phyloP scores from a whole-genome alignment of 2,797 vertebrate genomes.

The Selene dorsalis region DNA sequence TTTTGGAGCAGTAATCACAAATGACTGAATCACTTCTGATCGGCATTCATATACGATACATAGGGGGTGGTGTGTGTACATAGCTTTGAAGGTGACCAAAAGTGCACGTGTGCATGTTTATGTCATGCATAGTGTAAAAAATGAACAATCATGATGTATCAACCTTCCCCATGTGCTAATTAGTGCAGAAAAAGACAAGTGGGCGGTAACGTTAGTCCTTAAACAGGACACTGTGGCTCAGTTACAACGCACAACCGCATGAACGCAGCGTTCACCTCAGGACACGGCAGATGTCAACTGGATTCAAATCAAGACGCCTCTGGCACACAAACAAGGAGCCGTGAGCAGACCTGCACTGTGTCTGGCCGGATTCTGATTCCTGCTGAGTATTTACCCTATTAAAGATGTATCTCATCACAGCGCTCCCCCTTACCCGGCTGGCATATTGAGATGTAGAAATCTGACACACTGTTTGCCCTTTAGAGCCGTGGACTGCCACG shows the following conservation, averaged over 20 bases:
- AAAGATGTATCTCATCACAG: conserved; percentile 3
- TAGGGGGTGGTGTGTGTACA: accelerated
- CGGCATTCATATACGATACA: too few species aligned
- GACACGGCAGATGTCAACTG: conserved; percentile 53
- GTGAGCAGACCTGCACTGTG: conserved; percentile 1
- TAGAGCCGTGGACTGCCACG: background rate
- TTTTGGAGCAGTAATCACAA: conserved; percentile 19
- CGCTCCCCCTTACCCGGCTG: background rate
- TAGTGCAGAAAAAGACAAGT: conserved; percentile 39
- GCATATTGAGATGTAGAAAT: background rate
- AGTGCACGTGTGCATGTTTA: background rate
- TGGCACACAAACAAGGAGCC: conserved; percentile 18
- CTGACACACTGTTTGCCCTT: background rate
- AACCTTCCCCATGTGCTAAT: conserved; percentile 38
- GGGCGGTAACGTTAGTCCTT: conserved; percentile 35
- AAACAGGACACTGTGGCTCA: conserved; percentile 20
- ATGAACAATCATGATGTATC: background rate
- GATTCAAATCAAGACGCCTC: conserved; percentile 30
- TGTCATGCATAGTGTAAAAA: background rate
- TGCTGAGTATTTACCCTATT: conserved; percentile 11
- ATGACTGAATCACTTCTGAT: background rate
- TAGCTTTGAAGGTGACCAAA: background rate
- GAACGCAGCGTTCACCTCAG: conserved; percentile 24
- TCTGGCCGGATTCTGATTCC: conserved; percentile 1
- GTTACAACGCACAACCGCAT: conserved; percentile 28